Conservation (phyloP, 2,888 invertebrate genomes). For the Melangyna quadrimaculata region DNA sequence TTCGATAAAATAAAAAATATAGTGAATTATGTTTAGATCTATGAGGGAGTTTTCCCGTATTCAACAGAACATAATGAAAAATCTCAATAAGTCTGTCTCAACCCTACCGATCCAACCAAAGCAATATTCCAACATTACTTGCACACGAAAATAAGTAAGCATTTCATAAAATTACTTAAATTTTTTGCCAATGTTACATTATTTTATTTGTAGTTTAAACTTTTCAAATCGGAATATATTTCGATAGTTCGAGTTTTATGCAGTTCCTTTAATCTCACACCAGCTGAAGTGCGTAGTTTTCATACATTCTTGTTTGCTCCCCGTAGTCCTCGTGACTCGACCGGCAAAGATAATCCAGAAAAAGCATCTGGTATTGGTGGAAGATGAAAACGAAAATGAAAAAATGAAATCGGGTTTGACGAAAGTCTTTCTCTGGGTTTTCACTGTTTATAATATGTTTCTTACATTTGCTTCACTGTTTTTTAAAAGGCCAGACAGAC, state of each 20-base stretch:
- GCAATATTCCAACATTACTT: not conserved
- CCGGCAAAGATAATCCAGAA: not conserved
- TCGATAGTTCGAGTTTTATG: slow-evolving; percentile 77
- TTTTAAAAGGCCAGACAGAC: slow-evolving; percentile 85
- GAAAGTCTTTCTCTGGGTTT: slow-evolving; percentile 90
- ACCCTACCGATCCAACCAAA: slow-evolving; percentile 1
- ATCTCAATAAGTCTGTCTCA: slow-evolving; percentile 35
- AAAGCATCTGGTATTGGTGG: slow-evolving; percentile 14
- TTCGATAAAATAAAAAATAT: not conserved
- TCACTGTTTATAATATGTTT: slow-evolving; percentile 88
- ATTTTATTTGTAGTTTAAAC: slow-evolving; percentile 74
- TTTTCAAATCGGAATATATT: slow-evolving; percentile 77
- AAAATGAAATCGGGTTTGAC: slow-evolving; percentile 87
- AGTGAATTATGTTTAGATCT: slow-evolving; percentile 46
- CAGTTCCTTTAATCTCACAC: slow-evolving; percentile 76
- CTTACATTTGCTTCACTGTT: slow-evolving; percentile 87
- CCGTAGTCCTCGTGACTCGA: not conserved
- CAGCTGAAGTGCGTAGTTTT: slow-evolving; percentile 75
- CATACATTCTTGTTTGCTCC: slow-evolving; percentile 69
- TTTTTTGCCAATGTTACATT: slow-evolving; percentile 47
- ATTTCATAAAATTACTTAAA: slow-evolving; percentile 2
- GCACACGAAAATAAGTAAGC: slow-evolving; percentile 59
- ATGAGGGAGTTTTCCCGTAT: slow-evolving; percentile 30
- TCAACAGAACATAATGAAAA: slow-evolving; percentile 32
- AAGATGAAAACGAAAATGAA: slow-evolving; percentile 84